A percentile compares a stretch with the other conserved stretches of the same genome.
These are phyloP conservation scores for Lysiphlebus fabarum DNA, from an alignment of 1,140 invertebrate genomes.

Conservation along the genomic window DNA sequence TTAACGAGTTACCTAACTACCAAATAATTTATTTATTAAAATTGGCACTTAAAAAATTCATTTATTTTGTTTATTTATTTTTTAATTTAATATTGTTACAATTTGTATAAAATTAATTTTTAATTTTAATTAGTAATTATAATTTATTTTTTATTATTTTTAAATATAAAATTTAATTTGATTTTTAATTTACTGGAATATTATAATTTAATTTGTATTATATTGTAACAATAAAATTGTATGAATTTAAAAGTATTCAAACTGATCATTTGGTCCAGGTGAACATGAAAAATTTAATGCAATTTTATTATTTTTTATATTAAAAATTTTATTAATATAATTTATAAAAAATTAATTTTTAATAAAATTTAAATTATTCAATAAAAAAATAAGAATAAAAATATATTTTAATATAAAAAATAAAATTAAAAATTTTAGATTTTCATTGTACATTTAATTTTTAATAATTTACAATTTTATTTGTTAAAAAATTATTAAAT, in stretches of 20 bases:
- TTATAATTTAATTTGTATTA: not conserved
- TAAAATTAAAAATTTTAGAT: too few relatives aligned
- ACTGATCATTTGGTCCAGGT: not conserved
- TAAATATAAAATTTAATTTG: too few relatives aligned
- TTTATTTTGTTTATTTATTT: too few relatives aligned
- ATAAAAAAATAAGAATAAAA: too few relatives aligned
- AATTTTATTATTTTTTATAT: slow-evolving; percentile 17
- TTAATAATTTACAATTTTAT: not conserved
- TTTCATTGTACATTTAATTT: slow-evolving; percentile 7
- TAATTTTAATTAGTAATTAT: too few relatives aligned
- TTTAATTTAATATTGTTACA: too few relatives aligned
- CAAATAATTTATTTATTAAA: not conserved
- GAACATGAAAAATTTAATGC: slow-evolving; percentile 20
- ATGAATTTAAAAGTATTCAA: slow-evolving; percentile 1
- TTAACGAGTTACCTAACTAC: slow-evolving; percentile 12
- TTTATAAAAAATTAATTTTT: too few relatives aligned
- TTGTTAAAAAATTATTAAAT: slow-evolving; percentile 11
- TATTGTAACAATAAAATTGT: not conserved
- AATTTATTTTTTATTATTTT: too few relatives aligned
- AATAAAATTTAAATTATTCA: too few relatives aligned
- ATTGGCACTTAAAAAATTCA: not conserved
- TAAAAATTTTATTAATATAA: not conserved
- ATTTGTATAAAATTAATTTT: too few relatives aligned
- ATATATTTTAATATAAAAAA: too few relatives aligned
- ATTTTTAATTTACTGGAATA: not conserved